A percentile compares a stretch with the other conserved stretches of the same genome.
Evolutionary conservation across 2,113 vertebrate species (phyloP).

Genomic region (Triplophysa tibetana): DNA sequence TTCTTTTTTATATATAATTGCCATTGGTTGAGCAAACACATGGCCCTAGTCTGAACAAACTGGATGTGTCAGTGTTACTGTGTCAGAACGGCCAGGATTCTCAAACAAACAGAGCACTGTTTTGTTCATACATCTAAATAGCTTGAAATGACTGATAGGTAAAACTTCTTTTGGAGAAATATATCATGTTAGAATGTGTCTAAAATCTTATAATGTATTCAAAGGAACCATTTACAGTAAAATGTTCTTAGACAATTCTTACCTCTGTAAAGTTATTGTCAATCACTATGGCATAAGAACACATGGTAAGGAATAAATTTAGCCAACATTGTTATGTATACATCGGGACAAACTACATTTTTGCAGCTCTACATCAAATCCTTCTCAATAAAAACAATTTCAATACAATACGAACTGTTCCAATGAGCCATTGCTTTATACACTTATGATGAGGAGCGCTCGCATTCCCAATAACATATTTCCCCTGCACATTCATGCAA

Average conservation of each 20-base stretch:
- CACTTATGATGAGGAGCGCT: neutral
- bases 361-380: neutral
- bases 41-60: neutral
- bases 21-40: neutral
- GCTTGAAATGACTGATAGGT: no score
- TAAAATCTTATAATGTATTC: no score
- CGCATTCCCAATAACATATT: neutral
- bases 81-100: neutral
- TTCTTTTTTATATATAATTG: neutral
- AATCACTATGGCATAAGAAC: no score
- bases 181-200: no score
- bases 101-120: neutral
- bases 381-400: slow-evolving; percentile 15
- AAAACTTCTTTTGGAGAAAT: no score
- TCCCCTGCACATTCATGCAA: neutral
- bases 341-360: neutral
- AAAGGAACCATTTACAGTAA: no score
- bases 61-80: neutral
- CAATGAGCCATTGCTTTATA: slow-evolving; percentile 10
- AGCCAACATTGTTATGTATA: neutral
- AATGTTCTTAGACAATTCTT: no score
- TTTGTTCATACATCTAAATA: neutral
- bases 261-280: no score
- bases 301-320: neutral
- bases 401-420: neutral